Evolutionary conservation across 1,140 invertebrate species (phyloP).

Genomic region (Cydia fagiglandana): DNA sequence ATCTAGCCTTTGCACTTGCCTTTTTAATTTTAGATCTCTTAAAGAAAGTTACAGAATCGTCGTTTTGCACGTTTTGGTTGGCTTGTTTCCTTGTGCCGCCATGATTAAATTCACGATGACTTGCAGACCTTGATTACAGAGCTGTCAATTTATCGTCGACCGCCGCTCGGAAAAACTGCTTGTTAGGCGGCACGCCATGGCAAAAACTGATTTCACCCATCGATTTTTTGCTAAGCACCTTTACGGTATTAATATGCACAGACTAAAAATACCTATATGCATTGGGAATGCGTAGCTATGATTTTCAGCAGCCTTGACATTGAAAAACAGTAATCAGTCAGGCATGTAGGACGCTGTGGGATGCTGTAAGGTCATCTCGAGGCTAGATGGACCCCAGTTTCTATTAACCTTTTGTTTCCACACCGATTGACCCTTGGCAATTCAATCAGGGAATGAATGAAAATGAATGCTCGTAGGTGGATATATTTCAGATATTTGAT

Average conservation of each 20-base stretch:
- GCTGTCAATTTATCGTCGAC: constrained; percentile 19
- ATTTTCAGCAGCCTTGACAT: background rate
- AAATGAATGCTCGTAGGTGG: constrained; percentile 1
- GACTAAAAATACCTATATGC: background rate
- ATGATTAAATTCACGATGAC: constrained; percentile 23
- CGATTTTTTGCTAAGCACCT: constrained; percentile 36
- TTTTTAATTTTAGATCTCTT: constrained; percentile 33
- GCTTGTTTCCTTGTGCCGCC: constrained; percentile 12
- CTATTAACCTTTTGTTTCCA: background rate
- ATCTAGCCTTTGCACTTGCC: constrained; percentile 31
- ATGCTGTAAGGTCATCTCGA: constrained; percentile 5
- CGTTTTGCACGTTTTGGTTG: constrained; percentile 12
- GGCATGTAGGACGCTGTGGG: background rate
- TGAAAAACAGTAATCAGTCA: background rate
- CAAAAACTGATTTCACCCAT: constrained; percentile 41
- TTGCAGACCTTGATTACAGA: constrained; percentile 29
- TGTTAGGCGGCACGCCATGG: constrained; percentile 4
- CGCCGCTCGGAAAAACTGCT: constrained; percentile 16
- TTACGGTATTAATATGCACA: background rate
- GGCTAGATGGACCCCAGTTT: background rate
- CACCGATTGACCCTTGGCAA: background rate
- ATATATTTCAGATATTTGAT: background rate
- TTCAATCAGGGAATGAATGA: background rate
- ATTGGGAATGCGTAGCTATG: background rate
- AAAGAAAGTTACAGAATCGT: constrained; percentile 22